Base-by-base conservation (phyloP, 2,113 vertebrate species). In the Puntigrus tetrazona region DNA sequence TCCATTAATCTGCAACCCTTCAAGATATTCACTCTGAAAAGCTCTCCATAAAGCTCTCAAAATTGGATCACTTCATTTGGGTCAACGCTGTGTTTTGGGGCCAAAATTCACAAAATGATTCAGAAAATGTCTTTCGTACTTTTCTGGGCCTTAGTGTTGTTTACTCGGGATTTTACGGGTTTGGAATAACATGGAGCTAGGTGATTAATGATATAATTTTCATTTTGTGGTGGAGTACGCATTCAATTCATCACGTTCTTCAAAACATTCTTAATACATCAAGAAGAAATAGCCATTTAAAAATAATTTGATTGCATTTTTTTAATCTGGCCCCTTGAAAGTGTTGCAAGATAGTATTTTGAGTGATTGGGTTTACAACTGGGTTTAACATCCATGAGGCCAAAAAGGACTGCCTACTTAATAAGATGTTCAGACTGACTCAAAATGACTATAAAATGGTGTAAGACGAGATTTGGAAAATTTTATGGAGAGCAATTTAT, bases 1-100 rank as follows among this genome's bases (percentile, higher is more conserved):
- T 65, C 6, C 27, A 65, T 65, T 65, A 31, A 65, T 13, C 2
- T 61, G 29, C 6, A 18, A 31, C 7, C 3, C 11, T 31, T 29
- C 2, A 63, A 14, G 27, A 6, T 20, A 7, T 52, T 76, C 45
- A 76, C 25, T 10, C 13, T 57, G 29, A 57, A 57, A 36, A 57
- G 75, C 22, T 57, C 75, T 34, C 74, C 29, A 76, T 55, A 73
- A 73, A 43, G 69, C 5, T 25, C 55, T 57, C 31, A 77, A 38
- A 38, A 70, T 2, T 70, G 9, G 20, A n/a, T 70, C 3, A 1
- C 16, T 34, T 16, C 3, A 34, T 4, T 34, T 6, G 16, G 63
- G 7, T 34, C 29, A 16, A 18, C 31, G 6, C 6, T 31, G 8
- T 34, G 20, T 57, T 57, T 7, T 57, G 20, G 52, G 16, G 7